These are phyloP conservation scores for Hypsopygia costalis DNA, from an alignment of 2,888 invertebrate species.

Conservation along the genomic window DNA sequence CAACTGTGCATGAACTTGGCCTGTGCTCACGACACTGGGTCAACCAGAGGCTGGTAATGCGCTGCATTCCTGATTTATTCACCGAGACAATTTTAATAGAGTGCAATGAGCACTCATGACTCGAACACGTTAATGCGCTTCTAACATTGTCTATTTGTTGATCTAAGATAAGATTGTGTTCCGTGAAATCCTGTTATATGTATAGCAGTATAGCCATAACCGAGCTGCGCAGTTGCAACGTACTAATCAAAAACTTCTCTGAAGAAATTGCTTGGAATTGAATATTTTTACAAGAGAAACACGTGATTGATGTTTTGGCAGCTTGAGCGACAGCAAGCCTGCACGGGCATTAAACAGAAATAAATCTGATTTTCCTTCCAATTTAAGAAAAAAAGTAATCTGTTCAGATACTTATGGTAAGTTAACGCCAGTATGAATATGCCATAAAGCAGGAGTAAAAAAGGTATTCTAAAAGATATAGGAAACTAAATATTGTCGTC, in stretches of 20 bases:
- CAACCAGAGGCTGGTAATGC: conserved; percentile 38
- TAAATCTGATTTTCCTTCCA: too few relatives aligned
- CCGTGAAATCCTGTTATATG: conserved; percentile 25
- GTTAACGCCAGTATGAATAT: too few relatives aligned
- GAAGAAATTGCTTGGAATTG: not conserved
- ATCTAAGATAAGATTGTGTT: conserved; percentile 26
- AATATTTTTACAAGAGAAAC: not conserved
- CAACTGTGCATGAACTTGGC: conserved; percentile 60
- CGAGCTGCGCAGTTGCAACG: conserved; percentile 19
- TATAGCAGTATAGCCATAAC: conserved; percentile 26
- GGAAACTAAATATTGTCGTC: too few relatives aligned
- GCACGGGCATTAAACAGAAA: too few relatives aligned
- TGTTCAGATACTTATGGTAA: too few relatives aligned
- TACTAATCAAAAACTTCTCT: not conserved
- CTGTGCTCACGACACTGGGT: conserved; percentile 48
- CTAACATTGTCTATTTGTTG: conserved; percentile 16
- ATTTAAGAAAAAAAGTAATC: too few relatives aligned
- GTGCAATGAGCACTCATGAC: conserved; percentile 20
- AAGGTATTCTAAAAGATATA: too few relatives aligned
- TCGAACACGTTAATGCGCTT: conserved; percentile 6
- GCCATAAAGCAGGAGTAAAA: too few relatives aligned
- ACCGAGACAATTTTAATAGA: conserved; percentile 40
- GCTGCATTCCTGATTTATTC: conserved; percentile 33
- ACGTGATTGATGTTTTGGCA: not conserved
- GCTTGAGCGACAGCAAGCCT: too few relatives aligned